phyloP scores from a whole-genome alignment of 2,113 vertebrate species.

The Plectropomus leopardus region DNA sequence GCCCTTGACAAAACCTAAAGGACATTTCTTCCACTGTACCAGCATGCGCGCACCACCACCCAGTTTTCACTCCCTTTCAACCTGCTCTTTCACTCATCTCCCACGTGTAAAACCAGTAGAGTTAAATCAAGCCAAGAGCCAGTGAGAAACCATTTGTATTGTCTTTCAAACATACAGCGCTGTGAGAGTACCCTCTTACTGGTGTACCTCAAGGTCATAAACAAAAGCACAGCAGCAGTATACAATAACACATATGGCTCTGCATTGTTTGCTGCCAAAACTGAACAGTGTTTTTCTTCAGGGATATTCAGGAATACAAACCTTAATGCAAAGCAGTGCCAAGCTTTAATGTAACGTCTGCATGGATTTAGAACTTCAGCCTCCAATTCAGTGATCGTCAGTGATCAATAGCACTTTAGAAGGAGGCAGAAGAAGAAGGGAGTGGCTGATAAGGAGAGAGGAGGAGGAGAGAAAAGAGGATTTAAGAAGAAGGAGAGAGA shows the following conservation, averaged over 20 bases:
- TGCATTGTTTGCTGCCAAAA: slow-evolving; percentile 24
- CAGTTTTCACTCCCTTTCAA: slow-evolving; percentile 10
- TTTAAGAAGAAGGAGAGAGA: slow-evolving; percentile 27
- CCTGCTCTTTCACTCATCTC: slow-evolving; percentile 8
- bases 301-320: slow-evolving; percentile 1
- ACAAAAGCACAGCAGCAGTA: slow-evolving; percentile 15
- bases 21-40: slow-evolving; percentile 28
- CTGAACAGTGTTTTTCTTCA: slow-evolving; percentile 1
- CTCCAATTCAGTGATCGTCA: slow-evolving; percentile 34
- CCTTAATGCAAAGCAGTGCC: slow-evolving; percentile 5
- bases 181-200: slow-evolving; percentile 4
- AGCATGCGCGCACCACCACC: not conserved
- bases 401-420: slow-evolving; percentile 71
- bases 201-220: slow-evolving; percentile 55
- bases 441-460: slow-evolving; percentile 1
- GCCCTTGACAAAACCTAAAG: slow-evolving; percentile 57
- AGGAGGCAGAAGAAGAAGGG: slow-evolving; percentile 27
- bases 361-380: slow-evolving; percentile 44
- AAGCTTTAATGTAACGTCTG: slow-evolving; percentile 29
- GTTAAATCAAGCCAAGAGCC: slow-evolving; percentile 20
- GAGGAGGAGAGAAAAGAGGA: not conserved
- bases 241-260: slow-evolving; percentile 17
- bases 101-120: not conserved
- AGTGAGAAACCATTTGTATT: not conserved
- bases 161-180: slow-evolving; percentile 17